Evolutionary conservation across 1,140 invertebrate genomes (phyloP), one percentile per base, ranked within the genome.

Genomic region (Drosophila repletoides): DNA sequence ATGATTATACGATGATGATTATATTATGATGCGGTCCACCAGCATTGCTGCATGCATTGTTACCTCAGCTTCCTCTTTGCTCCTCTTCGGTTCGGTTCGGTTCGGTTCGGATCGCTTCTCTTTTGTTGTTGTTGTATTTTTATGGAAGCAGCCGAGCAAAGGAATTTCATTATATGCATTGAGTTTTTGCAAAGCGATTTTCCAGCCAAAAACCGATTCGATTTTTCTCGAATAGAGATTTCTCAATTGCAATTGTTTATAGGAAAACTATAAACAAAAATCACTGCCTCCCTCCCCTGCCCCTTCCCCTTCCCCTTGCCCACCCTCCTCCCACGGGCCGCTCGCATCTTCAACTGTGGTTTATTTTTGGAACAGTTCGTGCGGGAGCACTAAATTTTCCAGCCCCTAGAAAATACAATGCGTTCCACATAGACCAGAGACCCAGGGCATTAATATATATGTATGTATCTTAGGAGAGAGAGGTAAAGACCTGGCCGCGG

Each of bases 161-260:
- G 24, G 40, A 58, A 59, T 59, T 49, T 43, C 26, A 61, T 61
- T 52, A 46, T 24, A 33, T 61, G 46, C 38, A 29, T 38, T 15
- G 40, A 21, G 41, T 28, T 51, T 28, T 36, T 31, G 31, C 31
- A 51, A 21, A 31, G 36, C 26, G 24, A 48, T 77, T 51, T 73
- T 66, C 51, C 26, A 60, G 48, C n/a, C 22, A 4, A 10, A 17
- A 28, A 53, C 19, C 14, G 6, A 69, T 55, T 59, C 43, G 61
- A 74, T 79, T 64, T 84, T 83, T 86, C 79, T 83, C 66, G 79
- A 84, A 81, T 48, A 73, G 24, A 38, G 59, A 66, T 74, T 76
- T 67, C 60, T 76, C 80, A 83, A 67, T 79, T 61, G 65, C 79
- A 86, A 84, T 79, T 86, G 79, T 83, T 83, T 86, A 83, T 72